A percentile compares a stretch with the other conserved stretches of the same genome.
These are phyloP conservation scores for Thamnophis sirtalis DNA, from an alignment of 2,113 vertebrate genomes.

Conservation along the genomic window DNA sequence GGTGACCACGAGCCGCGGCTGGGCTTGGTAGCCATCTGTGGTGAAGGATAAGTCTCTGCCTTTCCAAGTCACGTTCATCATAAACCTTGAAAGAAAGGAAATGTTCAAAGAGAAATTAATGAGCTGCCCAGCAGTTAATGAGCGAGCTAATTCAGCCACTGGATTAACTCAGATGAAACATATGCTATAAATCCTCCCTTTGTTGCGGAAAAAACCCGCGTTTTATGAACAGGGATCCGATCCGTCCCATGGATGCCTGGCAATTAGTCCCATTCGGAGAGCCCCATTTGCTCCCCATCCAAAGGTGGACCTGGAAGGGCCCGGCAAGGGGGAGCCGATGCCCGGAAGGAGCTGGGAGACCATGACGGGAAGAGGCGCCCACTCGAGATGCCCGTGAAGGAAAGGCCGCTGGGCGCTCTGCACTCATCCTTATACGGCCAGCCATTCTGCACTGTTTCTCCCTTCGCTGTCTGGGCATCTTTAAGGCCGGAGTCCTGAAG, in stretches of 20 bases:
- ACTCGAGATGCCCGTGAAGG: background rate
- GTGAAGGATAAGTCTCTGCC: constrained; percentile 97
- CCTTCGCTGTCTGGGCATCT: background rate
- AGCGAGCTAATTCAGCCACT: constrained; percentile 31
- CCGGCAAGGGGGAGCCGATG: background rate
- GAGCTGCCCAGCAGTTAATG: constrained; percentile 48
- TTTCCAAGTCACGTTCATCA: constrained; percentile 98
- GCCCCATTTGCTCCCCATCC: background rate
- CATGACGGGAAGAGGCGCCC: background rate
- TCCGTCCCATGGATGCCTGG: background rate
- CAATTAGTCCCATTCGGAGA: background rate
- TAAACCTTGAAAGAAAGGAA: constrained; percentile 80
- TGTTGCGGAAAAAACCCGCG: background rate
- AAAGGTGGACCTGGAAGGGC: background rate
- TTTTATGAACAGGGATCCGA: background rate
- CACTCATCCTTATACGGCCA: background rate
- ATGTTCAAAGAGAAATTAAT: constrained; percentile 57
- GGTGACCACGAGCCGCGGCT: constrained; percentile 92
- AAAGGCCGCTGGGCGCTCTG: background rate
- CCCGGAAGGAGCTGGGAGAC: background rate
- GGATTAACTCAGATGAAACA: constrained; percentile 10
- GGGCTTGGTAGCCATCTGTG: constrained; percentile 91
- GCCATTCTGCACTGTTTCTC: background rate
- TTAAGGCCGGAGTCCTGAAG: background rate
- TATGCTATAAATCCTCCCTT: constrained; percentile 1